phyloP scores from a whole-genome alignment of 1,140 invertebrate genomes.

The Leptopilina boulardi region DNA sequence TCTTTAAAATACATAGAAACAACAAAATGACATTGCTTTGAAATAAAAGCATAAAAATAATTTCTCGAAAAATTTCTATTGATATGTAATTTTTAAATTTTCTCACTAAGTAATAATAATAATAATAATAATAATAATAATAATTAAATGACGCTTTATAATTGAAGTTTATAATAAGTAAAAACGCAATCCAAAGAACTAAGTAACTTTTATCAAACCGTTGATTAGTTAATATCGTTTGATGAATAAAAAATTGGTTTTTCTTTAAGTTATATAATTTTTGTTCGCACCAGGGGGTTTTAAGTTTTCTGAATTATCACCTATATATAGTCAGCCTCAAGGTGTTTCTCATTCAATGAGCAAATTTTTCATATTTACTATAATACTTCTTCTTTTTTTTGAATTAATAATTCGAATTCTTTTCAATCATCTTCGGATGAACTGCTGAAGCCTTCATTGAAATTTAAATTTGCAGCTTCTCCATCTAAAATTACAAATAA shows the following conservation, averaged over 20 bases:
- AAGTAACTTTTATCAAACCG: background rate
- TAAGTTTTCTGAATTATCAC: background rate
- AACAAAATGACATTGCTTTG: background rate
- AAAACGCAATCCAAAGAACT: background rate
- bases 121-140: background rate
- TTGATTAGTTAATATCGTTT: background rate
- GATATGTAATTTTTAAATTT: background rate
- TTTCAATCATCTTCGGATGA: constrained; percentile 52
- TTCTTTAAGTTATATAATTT: background rate
- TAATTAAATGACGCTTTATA: background rate
- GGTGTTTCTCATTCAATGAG: constrained; percentile 5
- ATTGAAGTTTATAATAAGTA: background rate
- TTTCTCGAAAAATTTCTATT: background rate
- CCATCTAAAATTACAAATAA: constrained; percentile 37
- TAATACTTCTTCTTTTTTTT: constrained; percentile 46
- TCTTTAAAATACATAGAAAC: background rate
- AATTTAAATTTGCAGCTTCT: constrained; percentile 41
- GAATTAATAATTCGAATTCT: constrained; percentile 42
- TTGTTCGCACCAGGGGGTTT: background rate
- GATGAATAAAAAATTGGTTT: background rate
- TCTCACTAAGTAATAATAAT: background rate
- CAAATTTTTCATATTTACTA: background rate
- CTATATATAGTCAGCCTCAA: background rate
- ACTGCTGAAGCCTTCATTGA: constrained; percentile 59
- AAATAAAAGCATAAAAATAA: background rate